Conservation (phyloP, 2,797 vertebrate genomes). For the Leptoclinus maculatus region DNA sequence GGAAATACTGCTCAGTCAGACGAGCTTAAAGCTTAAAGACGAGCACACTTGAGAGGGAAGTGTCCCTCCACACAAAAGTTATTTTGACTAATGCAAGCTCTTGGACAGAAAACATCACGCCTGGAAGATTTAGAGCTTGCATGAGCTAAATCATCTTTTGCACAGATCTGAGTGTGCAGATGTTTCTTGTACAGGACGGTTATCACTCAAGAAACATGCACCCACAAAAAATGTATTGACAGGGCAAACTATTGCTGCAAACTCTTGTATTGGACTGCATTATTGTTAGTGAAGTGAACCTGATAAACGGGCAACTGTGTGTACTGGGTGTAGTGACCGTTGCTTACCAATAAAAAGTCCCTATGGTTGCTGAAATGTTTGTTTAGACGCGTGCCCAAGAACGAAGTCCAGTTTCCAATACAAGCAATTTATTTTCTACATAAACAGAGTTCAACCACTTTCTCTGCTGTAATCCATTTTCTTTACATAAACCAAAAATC, state of each 20-base stretch:
- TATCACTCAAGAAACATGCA: not conserved
- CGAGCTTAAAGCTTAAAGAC: conserved; percentile 27
- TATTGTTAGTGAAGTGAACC: too few relatives aligned
- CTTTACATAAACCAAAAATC: too few relatives aligned
- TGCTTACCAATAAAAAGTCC: too few relatives aligned
- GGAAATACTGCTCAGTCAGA: conserved; percentile 5
- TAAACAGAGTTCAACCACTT: too few relatives aligned
- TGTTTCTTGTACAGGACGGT: not conserved
- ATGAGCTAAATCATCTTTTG: conserved; percentile 21
- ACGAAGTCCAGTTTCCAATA: too few relatives aligned
- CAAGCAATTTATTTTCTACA: too few relatives aligned
- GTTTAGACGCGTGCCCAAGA: too few relatives aligned
- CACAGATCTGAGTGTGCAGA: conserved; percentile 15
- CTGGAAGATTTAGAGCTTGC: too few relatives aligned
- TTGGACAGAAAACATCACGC: too few relatives aligned
- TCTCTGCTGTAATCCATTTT: too few relatives aligned
- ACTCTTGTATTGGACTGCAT: not conserved
- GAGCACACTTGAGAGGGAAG: conserved; percentile 13
- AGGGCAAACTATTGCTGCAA: not conserved
- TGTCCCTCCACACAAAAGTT: not conserved
- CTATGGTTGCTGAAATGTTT: too few relatives aligned
- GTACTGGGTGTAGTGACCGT: too few relatives aligned
- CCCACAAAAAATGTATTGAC: not conserved
- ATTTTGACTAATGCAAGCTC: conserved; percentile 22
- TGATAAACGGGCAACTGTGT: not conserved